phyloP scores from a whole-genome alignment of 2,113 vertebrate species.

The Chlorocebus sabaeus region DNA sequence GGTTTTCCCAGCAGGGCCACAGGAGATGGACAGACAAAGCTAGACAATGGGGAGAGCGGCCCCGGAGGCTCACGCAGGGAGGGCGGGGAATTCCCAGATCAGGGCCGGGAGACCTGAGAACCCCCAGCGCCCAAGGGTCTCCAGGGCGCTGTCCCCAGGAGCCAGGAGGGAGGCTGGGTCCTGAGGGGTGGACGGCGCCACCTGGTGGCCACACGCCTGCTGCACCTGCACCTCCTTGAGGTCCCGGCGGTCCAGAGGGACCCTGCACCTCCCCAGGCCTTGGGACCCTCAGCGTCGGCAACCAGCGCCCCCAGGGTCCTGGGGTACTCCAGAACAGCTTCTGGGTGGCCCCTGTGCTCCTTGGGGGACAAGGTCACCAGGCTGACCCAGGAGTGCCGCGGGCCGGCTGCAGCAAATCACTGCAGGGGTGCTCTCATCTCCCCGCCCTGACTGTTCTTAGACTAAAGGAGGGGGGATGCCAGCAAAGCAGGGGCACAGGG shows the following conservation, averaged over 20 bases:
- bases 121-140: too few relatives aligned
- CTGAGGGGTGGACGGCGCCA: background rate
- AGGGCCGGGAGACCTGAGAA: rapidly evolving
- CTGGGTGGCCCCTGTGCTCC: background rate
- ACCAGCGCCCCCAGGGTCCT: background rate
- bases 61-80: background rate
- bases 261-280: background rate
- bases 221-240: background rate
- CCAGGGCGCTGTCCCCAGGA: too few relatives aligned
- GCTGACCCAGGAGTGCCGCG: background rate
- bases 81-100: rapidly evolving
- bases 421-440: rapidly evolving
- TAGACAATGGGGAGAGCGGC: rapidly evolving
- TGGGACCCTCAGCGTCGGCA: rapidly evolving
- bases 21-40: rapidly evolving
- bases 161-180: rapidly evolving
- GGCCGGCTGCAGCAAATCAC: rapidly evolving
- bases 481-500: background rate
- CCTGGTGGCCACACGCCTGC: background rate
- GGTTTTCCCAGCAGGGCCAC: rapidly evolving
- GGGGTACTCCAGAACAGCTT: background rate
- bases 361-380: background rate
- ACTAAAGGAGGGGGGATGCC: rapidly evolving
- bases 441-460: background rate
- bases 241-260: background rate